Percentiles rank a stretch among this genome's conserved stretches.
Evolutionary conservation across 1,140 invertebrate species (phyloP).

Genomic region (Brachionus asplanchnoidis): DNA sequence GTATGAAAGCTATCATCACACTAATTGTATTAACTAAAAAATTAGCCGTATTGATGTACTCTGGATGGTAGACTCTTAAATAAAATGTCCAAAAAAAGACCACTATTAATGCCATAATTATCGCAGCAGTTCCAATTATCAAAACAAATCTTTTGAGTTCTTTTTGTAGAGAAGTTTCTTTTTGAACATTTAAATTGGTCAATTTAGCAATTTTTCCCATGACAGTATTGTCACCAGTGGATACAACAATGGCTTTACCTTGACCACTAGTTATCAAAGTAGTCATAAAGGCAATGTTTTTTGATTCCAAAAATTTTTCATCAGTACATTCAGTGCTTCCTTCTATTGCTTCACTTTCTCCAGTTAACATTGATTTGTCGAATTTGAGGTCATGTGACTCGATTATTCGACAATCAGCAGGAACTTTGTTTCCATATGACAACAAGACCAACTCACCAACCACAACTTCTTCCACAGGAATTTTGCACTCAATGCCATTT

Average conservation of each 20-base stretch:
- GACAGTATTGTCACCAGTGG: slow-evolving; percentile 1
- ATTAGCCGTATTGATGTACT: neutral
- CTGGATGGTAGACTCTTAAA: neutral
- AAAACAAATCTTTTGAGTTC: slow-evolving; percentile 5
- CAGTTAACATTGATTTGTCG: slow-evolving; percentile 20
- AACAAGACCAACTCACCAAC: slow-evolving; percentile 91
- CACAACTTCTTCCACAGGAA: slow-evolving; percentile 86
- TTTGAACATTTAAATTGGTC: neutral
- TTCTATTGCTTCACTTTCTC: slow-evolving; percentile 20
- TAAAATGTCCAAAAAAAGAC: neutral
- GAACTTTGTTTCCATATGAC: slow-evolving; percentile 90
- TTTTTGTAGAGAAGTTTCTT: slow-evolving; percentile 1
- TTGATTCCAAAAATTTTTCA: neutral
- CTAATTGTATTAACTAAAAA: slow-evolving; percentile 24
- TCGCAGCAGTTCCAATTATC: neutral
- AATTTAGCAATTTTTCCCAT: slow-evolving; percentile 11
- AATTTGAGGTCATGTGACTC: slow-evolving; percentile 61
- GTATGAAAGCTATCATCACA: slow-evolving; percentile 33
- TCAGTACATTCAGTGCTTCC: slow-evolving; percentile 5
- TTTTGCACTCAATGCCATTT: slow-evolving; percentile 1
- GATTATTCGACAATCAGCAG: slow-evolving; percentile 85
- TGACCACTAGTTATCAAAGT: neutral
- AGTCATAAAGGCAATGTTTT: slow-evolving; percentile 2
- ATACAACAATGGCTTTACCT: slow-evolving; percentile 40
- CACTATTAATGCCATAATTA: slow-evolving; percentile 9